phyloP scores from a whole-genome alignment of 2,797 vertebrate genomes.

The Crypturellus tataupa region DNA sequence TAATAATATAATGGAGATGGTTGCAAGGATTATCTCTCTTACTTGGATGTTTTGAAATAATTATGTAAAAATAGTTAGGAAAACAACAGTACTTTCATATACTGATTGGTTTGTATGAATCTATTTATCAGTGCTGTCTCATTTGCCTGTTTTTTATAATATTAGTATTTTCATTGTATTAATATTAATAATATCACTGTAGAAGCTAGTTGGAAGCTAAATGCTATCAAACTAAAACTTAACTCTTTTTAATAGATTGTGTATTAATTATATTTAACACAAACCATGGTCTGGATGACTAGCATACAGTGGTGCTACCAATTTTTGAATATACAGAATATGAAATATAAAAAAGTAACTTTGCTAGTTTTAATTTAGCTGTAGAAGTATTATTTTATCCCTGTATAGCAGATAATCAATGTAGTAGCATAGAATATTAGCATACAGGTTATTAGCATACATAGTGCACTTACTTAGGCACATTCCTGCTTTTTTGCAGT shows the following conservation, averaged over 20 bases:
- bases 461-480: neutral
- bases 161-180: neutral
- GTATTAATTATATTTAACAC: neutral
- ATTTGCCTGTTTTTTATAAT: neutral
- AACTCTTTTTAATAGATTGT: neutral
- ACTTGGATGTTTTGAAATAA: neutral
- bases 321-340: neutral
- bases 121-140: neutral
- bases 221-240: neutral
- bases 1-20: neutral
- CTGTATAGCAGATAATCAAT: neutral
- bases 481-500: neutral
- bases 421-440: neutral
- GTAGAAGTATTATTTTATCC: neutral
- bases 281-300: neutral
- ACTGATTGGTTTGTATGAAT: neutral
- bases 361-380: neutral
- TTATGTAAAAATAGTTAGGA: neutral
- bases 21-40: neutral
- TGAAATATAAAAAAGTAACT: neutral
- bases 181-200: neutral
- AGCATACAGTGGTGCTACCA: neutral
- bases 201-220: neutral
- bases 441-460: neutral
- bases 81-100: neutral